Base-by-base conservation (phyloP, 2,888 invertebrate genomes). In the Byasa hedistus region DNA sequence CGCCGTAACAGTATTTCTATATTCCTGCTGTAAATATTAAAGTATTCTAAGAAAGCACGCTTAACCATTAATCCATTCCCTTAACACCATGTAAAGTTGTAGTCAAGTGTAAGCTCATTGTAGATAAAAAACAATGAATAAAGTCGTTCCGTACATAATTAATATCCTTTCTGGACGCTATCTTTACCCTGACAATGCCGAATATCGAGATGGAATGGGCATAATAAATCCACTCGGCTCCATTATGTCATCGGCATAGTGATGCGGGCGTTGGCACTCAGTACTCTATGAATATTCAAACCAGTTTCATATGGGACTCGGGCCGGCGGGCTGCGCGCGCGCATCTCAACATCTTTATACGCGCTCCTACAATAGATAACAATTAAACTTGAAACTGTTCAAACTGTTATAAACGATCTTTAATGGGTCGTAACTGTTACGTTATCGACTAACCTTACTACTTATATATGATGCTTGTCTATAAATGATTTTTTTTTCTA, bases 221-320 rank as follows among this genome's bases (percentile, higher is more conserved):
- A 68, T 73, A 76, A 84, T 86, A 84, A 84, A 86, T 86, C 84
- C 81, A 79, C 80, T 79, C 79, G 77, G 74, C 72, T 78, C 72
- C 79, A 84, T 87, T 86, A 88, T 87, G 88, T 89, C 89, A 88
- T 84, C 83, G 82, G 76, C 79, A 79, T 80, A 79, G 79, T 77
- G 78, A 70, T 72, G 79, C 79, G 85, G 85, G 74, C 86, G 78
- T 82, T 83, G 84, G 72, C 82, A 75, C 73, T 66, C 62, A 68
- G 80, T 78, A 79, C 81, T 79, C 80, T 83, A 83, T 84, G 83
- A 83, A 85, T 85, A 84, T 85, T 81, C 78, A 84, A 86, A 88
- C 87, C 85, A 75, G 87, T 84, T 84, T 70, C 65, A 71, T 74
- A 79, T 75, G 71, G 75, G 79, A 81, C 81, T 75, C 72, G 82